Percentiles rank a stretch among this genome's conserved stretches.
Evolutionary conservation across 2,797 vertebrate species (phyloP).

Genomic region (Strix occidentalis): DNA sequence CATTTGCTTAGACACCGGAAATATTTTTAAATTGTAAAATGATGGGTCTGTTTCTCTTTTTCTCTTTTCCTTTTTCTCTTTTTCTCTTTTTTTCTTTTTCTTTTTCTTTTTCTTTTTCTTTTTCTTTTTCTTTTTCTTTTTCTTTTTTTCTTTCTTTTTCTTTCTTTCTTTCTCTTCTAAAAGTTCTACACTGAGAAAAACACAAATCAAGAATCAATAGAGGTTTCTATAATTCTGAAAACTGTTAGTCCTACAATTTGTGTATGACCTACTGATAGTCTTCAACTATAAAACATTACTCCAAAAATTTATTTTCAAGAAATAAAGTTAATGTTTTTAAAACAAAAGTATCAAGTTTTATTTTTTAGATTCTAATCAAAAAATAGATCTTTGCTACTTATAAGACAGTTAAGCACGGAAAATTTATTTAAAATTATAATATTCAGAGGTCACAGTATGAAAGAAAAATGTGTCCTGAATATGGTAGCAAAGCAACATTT

Average conservation of each 20-base stretch:
- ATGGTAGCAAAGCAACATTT: not conserved
- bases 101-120: not conserved
- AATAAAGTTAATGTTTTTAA: not conserved
- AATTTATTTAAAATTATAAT: not conserved
- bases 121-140: not conserved
- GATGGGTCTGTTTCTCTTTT: not conserved
- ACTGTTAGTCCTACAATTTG: not conserved
- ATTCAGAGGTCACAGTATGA: not conserved
- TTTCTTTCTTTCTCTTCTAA: not conserved
- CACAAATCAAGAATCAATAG: not conserved
- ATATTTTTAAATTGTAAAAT: not conserved
- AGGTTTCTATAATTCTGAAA: not conserved
- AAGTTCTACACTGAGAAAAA: not conserved
- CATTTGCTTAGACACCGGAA: not conserved
- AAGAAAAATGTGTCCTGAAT: not conserved
- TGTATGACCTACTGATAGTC: not conserved
- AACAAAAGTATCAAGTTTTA: not conserved
- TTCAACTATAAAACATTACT: not conserved
- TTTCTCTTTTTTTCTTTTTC: not conserved
- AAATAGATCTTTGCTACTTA: not conserved
- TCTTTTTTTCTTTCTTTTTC: too few relatives aligned
- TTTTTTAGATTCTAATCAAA: not conserved
- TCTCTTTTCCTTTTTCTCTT: too few relatives aligned
- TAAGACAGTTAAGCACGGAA: not conserved
- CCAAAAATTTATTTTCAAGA: not conserved